Evolutionary conservation across 2,888 invertebrate genomes (phyloP).

Genomic region (Chaitophorus viminalis): DNA sequence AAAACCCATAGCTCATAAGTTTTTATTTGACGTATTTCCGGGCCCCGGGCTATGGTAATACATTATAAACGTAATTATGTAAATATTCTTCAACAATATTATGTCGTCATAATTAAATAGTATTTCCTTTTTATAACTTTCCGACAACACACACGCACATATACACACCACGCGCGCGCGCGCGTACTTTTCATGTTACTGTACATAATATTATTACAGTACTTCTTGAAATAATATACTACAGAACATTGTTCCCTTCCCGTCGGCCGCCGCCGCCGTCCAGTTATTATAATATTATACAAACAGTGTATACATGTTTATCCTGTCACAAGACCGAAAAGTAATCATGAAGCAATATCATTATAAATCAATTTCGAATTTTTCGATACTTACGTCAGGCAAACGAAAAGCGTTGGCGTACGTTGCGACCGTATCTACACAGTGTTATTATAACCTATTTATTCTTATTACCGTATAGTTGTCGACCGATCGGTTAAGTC

Average conservation of each 20-base stretch:
- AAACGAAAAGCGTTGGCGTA: not conserved
- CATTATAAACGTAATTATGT: conserved; percentile 39
- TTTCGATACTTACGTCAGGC: not conserved
- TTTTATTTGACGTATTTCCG: conserved; percentile 17
- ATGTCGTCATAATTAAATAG: conserved; percentile 7
- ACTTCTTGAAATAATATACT: not conserved
- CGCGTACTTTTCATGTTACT: not conserved
- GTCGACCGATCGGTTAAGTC: not conserved
- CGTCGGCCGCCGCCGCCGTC: not conserved
- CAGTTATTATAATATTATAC: not conserved
- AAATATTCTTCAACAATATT: conserved; percentile 21
- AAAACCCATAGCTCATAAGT: not conserved
- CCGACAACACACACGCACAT: not conserved
- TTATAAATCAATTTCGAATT: conserved; percentile 6
- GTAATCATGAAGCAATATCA: not conserved
- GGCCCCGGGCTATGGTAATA: conserved; percentile 1
- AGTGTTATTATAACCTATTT: not conserved
- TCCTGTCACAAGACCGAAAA: not conserved
- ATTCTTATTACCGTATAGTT: not conserved
- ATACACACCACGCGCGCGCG: too few relatives aligned
- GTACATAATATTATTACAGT: not conserved
- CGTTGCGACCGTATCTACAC: too few relatives aligned
- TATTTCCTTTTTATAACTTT: conserved; percentile 16
- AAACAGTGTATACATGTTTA: not conserved
- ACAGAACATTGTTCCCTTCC: not conserved